These are phyloP conservation scores for Drosophila greeni DNA, from an alignment of 2,888 invertebrate species.

Conservation along the genomic window DNA sequence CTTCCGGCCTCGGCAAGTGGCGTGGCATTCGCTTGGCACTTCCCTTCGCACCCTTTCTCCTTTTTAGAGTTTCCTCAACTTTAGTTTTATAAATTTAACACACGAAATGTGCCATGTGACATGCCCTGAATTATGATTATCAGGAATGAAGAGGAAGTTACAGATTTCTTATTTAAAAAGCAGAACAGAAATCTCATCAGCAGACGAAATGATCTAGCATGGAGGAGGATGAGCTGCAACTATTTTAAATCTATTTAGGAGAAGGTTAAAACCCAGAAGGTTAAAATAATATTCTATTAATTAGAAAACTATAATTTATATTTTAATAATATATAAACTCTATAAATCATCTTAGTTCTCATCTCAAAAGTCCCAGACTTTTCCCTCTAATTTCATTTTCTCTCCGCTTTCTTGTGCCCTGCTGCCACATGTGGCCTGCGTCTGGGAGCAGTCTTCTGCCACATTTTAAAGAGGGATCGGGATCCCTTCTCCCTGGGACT, in stretches of 20 bases:
- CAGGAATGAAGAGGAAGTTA: conserved; percentile 45
- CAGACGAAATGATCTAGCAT: not conserved
- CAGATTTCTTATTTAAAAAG: conserved; percentile 52
- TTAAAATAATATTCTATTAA: too few relatives aligned
- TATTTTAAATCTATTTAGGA: not conserved
- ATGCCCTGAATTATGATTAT: conserved; percentile 67
- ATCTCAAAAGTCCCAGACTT: too few relatives aligned
- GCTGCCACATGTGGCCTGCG: conserved; percentile 2
- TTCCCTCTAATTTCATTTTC: not conserved
- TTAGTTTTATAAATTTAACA: conserved; percentile 55
- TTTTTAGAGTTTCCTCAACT: not conserved
- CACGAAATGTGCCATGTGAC: conserved; percentile 57
- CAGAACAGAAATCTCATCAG: conserved; percentile 59
- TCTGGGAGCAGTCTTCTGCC: conserved; percentile 1
- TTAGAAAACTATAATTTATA: too few relatives aligned
- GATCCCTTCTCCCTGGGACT: not conserved
- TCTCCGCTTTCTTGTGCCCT: not conserved
- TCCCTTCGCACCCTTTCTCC: not conserved
- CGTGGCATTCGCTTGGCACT: not conserved
- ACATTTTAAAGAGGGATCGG: not conserved
- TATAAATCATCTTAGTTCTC: too few relatives aligned
- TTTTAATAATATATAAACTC: too few relatives aligned
- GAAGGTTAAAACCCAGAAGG: too few relatives aligned
- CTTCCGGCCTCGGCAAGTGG: conserved; percentile 7
- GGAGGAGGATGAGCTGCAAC: not conserved